Conservation (phyloP, 2,113 vertebrate genomes). For the Parotia lawesii region DNA sequence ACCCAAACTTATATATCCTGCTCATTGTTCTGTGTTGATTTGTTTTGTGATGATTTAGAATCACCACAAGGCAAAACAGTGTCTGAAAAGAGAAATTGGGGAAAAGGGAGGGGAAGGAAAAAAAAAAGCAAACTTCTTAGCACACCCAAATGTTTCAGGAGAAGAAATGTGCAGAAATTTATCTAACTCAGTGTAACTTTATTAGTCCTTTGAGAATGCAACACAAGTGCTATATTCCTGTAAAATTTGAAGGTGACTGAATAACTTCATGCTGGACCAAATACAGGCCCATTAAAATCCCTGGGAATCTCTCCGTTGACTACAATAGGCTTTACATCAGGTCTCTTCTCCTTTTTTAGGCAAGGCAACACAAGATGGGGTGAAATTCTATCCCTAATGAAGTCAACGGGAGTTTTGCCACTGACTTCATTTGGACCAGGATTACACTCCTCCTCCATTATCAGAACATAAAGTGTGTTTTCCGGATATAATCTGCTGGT, state of each 20-base stretch:
- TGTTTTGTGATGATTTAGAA: not conserved
- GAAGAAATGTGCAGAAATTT: conserved; percentile 11
- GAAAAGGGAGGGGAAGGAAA: not conserved
- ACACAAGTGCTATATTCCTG: not conserved
- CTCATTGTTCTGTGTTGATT: not conserved
- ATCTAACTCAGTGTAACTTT: conserved; percentile 2
- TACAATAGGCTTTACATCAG: conserved; percentile 44
- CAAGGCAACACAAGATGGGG: conserved; percentile 18
- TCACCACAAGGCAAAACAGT: conserved; percentile 23
- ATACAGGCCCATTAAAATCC: conserved; percentile 24
- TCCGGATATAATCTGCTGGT: conserved; percentile 6
- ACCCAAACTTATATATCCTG: not conserved
- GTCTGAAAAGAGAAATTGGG: not conserved
- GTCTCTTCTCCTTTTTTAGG: conserved; percentile 59
- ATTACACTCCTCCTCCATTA: not conserved
- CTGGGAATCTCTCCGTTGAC: conserved; percentile 47
- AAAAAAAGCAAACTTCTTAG: not conserved
- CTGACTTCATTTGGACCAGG: conserved; percentile 45
- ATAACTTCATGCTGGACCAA: conserved; percentile 46
- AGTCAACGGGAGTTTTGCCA: conserved; percentile 37
- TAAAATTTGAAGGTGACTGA: conserved; percentile 48
- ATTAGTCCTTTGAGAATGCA: conserved; percentile 22
- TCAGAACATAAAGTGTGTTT: conserved; percentile 20
- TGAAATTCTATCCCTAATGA: conserved; percentile 52
- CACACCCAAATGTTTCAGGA: not conserved